Conservation (phyloP, 2,888 invertebrate genomes). For the Eupeodes luniger region DNA sequence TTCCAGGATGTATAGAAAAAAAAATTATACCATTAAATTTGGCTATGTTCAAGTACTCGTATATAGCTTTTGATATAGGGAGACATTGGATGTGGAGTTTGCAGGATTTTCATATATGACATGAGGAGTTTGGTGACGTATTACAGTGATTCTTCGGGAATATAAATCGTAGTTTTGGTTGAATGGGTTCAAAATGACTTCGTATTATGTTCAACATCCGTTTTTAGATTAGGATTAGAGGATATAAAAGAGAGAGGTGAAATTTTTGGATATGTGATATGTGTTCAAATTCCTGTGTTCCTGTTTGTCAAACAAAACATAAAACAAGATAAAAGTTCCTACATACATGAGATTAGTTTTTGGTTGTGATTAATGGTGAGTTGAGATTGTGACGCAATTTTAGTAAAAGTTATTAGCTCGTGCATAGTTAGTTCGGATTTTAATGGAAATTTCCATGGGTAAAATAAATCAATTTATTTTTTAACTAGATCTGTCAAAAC, state of each 20-base stretch:
- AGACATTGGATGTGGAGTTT: constrained; percentile 9
- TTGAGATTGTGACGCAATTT: not conserved
- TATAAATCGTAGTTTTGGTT: constrained; percentile 32
- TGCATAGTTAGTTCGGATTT: too few relatives aligned
- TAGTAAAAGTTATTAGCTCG: not conserved
- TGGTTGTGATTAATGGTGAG: not conserved
- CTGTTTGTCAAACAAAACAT: not conserved
- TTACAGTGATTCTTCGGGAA: constrained; percentile 13
- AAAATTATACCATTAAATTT: constrained; percentile 37
- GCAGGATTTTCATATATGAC: not conserved
- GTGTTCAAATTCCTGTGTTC: not conserved
- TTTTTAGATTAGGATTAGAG: constrained; percentile 27
- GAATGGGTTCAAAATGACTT: constrained; percentile 20
- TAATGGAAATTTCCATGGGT: too few relatives aligned
- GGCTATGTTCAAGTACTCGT: not conserved
- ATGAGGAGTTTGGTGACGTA: constrained; percentile 30
- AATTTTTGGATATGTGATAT: not conserved
- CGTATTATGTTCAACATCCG: constrained; percentile 35
- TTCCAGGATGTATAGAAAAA: constrained; percentile 7
- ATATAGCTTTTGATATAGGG: not conserved
- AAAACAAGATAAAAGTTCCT: not conserved
- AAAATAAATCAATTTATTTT: too few relatives aligned
- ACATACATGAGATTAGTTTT: not conserved
- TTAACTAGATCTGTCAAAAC: too few relatives aligned
- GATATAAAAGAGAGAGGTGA: not conserved